A percentile compares a stretch with the other conserved stretches of the same genome.
Evolutionary conservation across 2,888 invertebrate species (phyloP).

Genomic region (Gandaritis pyraliata): DNA sequence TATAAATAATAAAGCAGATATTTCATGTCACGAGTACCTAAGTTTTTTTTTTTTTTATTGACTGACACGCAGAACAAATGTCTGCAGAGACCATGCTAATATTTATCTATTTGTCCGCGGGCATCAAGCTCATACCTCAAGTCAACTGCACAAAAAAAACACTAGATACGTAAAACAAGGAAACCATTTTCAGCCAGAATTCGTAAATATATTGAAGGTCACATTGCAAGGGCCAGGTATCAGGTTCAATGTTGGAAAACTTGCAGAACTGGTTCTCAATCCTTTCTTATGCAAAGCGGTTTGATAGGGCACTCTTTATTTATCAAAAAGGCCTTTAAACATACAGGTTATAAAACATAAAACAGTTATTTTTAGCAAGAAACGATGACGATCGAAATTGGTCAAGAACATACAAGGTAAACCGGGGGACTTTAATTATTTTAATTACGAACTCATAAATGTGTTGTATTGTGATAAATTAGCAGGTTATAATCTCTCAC

Average conservation of each 20-base stretch:
- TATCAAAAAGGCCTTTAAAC: slow-evolving; percentile 1
- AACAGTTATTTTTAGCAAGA: slow-evolving; percentile 1
- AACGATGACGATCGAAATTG: slow-evolving; percentile 23
- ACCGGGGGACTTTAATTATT: neutral
- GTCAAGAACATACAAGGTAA: slow-evolving; percentile 27
- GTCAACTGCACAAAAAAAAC: no score
- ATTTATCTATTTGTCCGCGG: no score
- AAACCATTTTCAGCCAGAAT: neutral
- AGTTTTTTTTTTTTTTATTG: no score
- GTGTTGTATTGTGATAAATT: no score
- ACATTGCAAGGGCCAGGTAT: slow-evolving; percentile 2
- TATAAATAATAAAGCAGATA: no score
- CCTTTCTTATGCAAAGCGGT: slow-evolving; percentile 26
- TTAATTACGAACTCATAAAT: no score
- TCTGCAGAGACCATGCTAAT: no score
- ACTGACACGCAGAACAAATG: no score
- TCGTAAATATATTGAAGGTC: slow-evolving; percentile 12
- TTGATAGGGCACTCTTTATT: slow-evolving; percentile 3
- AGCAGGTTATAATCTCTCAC: no score
- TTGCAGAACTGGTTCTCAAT: slow-evolving; percentile 20
- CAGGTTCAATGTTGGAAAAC: slow-evolving; percentile 19
- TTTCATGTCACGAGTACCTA: no score
- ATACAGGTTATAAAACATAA: neutral
- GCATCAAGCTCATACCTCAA: no score
- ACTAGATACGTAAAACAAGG: neutral